Base-by-base conservation (phyloP, 2,113 vertebrate species). In the Grallaria varia region DNA sequence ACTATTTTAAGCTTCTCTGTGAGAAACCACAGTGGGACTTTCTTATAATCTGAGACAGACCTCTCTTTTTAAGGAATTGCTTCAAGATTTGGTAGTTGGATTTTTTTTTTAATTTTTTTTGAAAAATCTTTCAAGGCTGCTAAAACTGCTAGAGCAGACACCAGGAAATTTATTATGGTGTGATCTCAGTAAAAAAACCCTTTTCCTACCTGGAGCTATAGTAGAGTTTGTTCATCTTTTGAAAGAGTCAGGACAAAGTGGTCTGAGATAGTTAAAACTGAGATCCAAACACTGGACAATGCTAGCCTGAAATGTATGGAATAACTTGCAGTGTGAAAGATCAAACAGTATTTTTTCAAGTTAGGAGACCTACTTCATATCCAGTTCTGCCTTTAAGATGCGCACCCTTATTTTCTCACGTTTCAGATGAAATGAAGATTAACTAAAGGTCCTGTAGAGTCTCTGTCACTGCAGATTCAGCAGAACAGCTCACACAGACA, bases 41-140 rank as follows among this genome's bases (percentile, higher is more conserved):
- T 14, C 78, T 53, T 55, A 62, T 59, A 92, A 90, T 93, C 83
- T 84, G 63, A 93, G 79, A 55, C 92, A 96, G 94, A 74, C 63
- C 18, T 83, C 72, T 69, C 39, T 95, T 93, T 85, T 55, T 80
- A 86, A 95, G 42, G 81, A 88, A 90, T 83, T 74, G 33, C n/a
- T 96, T 92, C 63, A 86, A 86, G 75, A 86, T 94, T 86, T 80
- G 80, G 28, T 79, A 78, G 35, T 49, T 39, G 39, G 75, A 28
- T 60, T 89, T 87, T 66, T 21, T 37, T 55, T 28, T 49, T 25
- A n/a, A n/a, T 9, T 50, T 24, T 47, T 45, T 19, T 19, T 45
- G 11, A 10, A 42, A 42, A 25, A 35, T 79, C 31, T 93, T 67
- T 91, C 59, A 58, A 58, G 18, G 40, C 76, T 77, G 33, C 75